phyloP scores from a whole-genome alignment of 2,888 invertebrate genomes.

The Agriopis marginaria region DNA sequence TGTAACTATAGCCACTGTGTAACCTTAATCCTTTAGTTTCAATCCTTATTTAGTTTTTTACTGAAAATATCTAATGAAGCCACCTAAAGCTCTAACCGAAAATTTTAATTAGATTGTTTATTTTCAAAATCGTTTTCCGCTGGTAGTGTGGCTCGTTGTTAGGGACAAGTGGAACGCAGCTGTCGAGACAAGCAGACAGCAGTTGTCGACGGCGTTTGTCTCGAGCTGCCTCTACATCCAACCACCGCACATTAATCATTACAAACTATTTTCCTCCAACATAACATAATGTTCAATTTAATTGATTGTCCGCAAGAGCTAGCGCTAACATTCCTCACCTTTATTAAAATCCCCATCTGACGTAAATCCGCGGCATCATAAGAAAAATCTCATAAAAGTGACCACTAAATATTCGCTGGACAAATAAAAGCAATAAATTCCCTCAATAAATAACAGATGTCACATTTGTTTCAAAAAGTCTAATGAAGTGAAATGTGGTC shows the following conservation, averaged over 20 bases:
- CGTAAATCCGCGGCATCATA: constrained; percentile 26
- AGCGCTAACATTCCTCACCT: constrained; percentile 35
- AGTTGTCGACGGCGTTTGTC: constrained; percentile 81
- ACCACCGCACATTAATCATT: constrained; percentile 69
- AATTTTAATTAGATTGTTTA: not conserved
- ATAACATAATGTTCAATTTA: constrained; percentile 44
- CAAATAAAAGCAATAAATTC: constrained; percentile 42
- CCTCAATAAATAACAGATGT: constrained; percentile 42
- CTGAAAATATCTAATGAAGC: not conserved
- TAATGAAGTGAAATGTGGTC: constrained; percentile 41
- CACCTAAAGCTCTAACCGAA: not conserved
- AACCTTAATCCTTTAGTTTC: too few species aligned
- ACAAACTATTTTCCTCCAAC: constrained; percentile 66
- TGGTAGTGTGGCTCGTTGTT: constrained; percentile 47
- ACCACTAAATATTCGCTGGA: constrained; percentile 35
- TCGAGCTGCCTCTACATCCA: constrained; percentile 60
- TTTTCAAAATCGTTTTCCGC: constrained; percentile 24
- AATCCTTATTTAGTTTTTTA: not conserved
- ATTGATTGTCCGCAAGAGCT: constrained; percentile 42
- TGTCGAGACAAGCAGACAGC: constrained; percentile 83
- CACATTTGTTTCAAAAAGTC: constrained; percentile 43
- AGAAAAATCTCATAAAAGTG: constrained; percentile 25
- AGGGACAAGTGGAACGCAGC: constrained; percentile 78
- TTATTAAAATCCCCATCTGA: constrained; percentile 33
- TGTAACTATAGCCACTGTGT: too few species aligned